Conservation (phyloP, 92 coral and sea anemone species). For the Epizoanthus stellaris region DNA sequence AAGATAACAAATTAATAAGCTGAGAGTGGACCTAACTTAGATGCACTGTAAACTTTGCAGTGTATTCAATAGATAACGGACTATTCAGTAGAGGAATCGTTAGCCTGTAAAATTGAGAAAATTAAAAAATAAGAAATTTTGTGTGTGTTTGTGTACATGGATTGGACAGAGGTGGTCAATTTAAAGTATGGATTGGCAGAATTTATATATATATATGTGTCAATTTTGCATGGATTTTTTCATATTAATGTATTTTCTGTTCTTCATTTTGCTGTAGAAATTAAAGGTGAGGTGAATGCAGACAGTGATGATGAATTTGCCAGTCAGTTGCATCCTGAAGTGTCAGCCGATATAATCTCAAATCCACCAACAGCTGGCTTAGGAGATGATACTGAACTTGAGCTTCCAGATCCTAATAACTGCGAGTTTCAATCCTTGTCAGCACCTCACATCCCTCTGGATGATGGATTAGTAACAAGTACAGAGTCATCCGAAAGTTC, state of each 20-base stretch:
- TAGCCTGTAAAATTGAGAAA: too few species aligned
- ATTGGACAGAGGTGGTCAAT: too few species aligned
- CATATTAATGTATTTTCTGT: neutral
- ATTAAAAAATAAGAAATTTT: too few species aligned
- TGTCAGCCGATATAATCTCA: neutral
- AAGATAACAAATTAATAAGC: too few species aligned
- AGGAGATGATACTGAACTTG: conserved; percentile 37
- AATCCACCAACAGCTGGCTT: neutral
- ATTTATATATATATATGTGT: neutral
- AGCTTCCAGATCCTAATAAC: neutral
- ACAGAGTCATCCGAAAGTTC: conserved; percentile 18
- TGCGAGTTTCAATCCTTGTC: too few species aligned
- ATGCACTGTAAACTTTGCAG: too few species aligned
- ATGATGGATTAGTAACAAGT: neutral
- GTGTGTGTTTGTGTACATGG: too few species aligned
- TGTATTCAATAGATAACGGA: too few species aligned
- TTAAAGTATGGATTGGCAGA: too few species aligned
- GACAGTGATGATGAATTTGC: conserved; percentile 93
- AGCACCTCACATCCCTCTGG: neutral
- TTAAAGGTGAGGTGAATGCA: conserved; percentile 52
- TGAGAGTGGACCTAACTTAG: too few species aligned
- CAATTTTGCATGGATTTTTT: neutral
- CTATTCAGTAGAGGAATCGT: too few species aligned
- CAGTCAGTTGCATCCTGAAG: conserved; percentile 60
- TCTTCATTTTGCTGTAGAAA: conserved; percentile 21